Conservation (phyloP, 2,797 vertebrate genomes). For the Dendrocincla fuliginosa region DNA sequence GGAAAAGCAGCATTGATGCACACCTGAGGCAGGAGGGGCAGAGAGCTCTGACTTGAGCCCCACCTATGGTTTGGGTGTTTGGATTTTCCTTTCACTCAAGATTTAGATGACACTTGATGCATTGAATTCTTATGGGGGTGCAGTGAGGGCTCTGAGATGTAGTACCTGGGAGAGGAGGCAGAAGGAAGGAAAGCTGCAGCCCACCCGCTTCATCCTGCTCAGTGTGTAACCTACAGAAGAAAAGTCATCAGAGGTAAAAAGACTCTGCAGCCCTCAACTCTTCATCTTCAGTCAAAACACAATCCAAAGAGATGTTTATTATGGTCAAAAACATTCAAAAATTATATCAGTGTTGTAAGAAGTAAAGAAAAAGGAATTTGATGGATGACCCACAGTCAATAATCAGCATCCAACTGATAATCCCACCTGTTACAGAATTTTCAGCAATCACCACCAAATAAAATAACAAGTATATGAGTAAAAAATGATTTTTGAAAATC, state of each 20-base stretch:
- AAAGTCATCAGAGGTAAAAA: background rate
- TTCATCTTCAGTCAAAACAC: background rate
- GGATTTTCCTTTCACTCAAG: background rate
- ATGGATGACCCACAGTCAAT: background rate
- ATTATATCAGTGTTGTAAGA: background rate
- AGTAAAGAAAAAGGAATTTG: background rate
- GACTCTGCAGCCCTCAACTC: background rate
- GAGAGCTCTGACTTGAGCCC: background rate
- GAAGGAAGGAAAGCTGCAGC: background rate
- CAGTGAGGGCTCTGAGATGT: background rate
- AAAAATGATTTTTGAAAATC: background rate
- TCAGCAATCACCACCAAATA: background rate
- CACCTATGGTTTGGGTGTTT: background rate
- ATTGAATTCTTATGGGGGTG: background rate
- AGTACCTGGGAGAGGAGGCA: background rate
- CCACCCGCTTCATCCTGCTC: background rate
- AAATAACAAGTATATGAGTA: background rate
- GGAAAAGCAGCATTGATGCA: background rate
- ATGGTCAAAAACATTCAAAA: background rate
- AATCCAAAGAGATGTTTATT: background rate
- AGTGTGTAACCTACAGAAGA: fast-evolving
- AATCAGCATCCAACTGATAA: background rate
- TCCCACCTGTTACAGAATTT: background rate
- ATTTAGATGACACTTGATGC: background rate
- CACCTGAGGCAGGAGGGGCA: background rate